These are phyloP conservation scores for Mionectes olivaceus DNA, from an alignment of 2,797 vertebrate species.

Conservation along the genomic window DNA sequence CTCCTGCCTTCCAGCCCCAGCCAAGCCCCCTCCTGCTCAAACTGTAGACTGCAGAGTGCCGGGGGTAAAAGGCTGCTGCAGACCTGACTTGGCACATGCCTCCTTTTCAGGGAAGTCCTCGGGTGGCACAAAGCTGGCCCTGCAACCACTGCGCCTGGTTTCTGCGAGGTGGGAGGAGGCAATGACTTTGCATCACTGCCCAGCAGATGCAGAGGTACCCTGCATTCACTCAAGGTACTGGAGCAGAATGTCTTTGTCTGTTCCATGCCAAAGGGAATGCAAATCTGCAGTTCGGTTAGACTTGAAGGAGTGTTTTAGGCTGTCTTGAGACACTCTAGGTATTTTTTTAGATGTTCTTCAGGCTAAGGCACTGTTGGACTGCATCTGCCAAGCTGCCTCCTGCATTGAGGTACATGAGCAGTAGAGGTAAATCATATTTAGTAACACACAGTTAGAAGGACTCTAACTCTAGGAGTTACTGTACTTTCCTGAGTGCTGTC, in stretches of 20 bases:
- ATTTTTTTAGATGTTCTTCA: background rate
- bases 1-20: background rate
- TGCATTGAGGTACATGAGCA: rapidly evolving
- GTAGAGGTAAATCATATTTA: background rate
- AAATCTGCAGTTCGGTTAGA: background rate
- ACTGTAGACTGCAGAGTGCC: background rate
- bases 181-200: background rate
- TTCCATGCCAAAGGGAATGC: background rate
- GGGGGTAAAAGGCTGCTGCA: background rate
- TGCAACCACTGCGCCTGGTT: background rate
- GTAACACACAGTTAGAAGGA: background rate
- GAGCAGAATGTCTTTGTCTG: background rate
- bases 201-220: background rate
- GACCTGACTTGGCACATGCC: background rate
- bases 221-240: background rate
- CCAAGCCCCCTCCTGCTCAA: background rate
- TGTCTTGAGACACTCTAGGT: background rate
- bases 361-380: background rate
- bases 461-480: background rate
- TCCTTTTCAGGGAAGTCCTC: background rate
- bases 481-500: background rate
- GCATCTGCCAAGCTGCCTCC: background rate
- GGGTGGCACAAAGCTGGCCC: background rate
- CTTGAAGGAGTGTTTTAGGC: background rate
- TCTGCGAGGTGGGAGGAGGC: rapidly evolving